Conservation (phyloP, 2,113 vertebrate genomes). For the Tyrannus savana region DNA sequence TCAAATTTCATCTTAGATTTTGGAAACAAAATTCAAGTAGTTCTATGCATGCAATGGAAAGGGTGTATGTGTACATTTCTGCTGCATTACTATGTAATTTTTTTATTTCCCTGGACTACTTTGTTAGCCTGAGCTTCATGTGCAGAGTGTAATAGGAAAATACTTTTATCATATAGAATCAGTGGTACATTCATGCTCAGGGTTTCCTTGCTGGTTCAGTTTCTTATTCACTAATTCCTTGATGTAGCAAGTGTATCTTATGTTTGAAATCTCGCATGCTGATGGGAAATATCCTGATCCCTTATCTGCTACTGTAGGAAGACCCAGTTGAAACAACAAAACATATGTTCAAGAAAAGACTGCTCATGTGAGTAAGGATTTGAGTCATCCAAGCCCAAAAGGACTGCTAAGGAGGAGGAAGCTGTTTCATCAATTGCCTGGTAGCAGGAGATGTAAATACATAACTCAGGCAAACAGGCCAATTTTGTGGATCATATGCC, state of each 20-base stretch:
- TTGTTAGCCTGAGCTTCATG: not conserved
- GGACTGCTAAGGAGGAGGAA: not conserved
- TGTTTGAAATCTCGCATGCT: not conserved
- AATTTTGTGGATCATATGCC: not conserved
- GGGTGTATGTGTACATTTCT: not conserved
- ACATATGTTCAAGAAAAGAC: not conserved
- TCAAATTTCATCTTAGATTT: not conserved
- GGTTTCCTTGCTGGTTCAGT: not conserved
- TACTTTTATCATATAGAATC: not conserved
- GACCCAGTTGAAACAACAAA: not conserved
- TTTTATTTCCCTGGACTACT: not conserved
- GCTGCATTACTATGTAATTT: not conserved
- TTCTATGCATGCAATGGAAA: not conserved
- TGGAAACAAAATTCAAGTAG: not conserved
- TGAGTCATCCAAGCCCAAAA: conserved; percentile 7
- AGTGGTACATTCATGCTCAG: not conserved
- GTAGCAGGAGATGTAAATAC: conserved; percentile 36
- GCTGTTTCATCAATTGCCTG: not conserved
- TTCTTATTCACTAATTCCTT: not conserved
- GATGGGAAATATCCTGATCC: not conserved
- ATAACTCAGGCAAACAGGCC: not conserved
- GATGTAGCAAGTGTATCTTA: not conserved
- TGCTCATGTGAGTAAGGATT: not conserved
- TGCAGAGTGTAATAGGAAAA: not conserved
- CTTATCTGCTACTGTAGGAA: not conserved